A percentile compares a stretch with the other conserved stretches of the same genome.
Conservation (phyloP, 2,888 invertebrate genomes). For the Sipunculus nudus region DNA sequence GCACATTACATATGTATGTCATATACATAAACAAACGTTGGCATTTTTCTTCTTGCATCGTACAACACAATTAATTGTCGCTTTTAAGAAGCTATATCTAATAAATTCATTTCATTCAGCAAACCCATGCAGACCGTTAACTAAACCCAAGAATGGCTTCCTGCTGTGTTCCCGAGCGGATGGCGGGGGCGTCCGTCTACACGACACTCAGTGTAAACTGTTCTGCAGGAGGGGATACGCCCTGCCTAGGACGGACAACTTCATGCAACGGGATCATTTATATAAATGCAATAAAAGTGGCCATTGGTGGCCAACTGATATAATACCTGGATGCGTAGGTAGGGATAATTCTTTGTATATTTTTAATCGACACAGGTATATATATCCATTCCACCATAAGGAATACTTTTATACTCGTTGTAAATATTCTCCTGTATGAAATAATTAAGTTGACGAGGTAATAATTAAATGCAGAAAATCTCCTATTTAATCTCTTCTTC, state of each 20-base stretch:
- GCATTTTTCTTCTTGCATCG: background rate
- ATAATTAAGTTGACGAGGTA: too few species aligned
- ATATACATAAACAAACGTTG: background rate
- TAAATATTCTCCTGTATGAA: too few species aligned
- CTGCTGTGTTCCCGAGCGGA: conserved; percentile 35
- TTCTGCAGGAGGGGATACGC: conserved; percentile 32
- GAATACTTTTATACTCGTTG: too few species aligned
- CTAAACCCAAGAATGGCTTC: conserved; percentile 32
- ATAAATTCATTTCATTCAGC: conserved; percentile 20
- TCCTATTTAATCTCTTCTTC: too few species aligned
- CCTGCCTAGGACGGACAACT: conserved; percentile 23
- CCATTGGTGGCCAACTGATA: conserved; percentile 27
- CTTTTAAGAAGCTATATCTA: background rate
- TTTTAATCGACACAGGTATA: too few species aligned
- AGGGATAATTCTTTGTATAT: too few species aligned
- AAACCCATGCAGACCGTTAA: conserved; percentile 34
- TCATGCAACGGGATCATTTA: background rate
- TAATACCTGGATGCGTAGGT: conserved; percentile 37
- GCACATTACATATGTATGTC: too few species aligned
- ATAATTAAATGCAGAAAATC: too few species aligned
- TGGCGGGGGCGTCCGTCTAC: conserved; percentile 19
- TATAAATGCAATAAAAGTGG: conserved; percentile 34
- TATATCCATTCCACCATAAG: too few species aligned
- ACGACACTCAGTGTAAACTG: conserved; percentile 31
- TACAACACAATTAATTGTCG: background rate